Percentiles rank a stretch among this genome's conserved stretches.
phyloP scores from a whole-genome alignment of 2,113 vertebrate species.

The Protobothrops flavoviridis region DNA sequence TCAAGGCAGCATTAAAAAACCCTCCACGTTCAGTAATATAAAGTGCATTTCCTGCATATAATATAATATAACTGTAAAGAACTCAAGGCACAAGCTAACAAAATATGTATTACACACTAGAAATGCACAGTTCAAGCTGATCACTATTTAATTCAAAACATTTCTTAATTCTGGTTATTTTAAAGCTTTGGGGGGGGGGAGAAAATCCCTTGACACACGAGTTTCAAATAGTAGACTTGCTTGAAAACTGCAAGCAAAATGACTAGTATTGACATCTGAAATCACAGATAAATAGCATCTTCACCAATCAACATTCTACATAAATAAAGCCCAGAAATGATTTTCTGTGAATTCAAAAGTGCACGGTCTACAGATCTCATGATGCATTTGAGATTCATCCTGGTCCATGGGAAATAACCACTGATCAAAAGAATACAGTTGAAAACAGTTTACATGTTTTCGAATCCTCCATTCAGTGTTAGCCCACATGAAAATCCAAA shows the following conservation, averaged over 20 bases:
- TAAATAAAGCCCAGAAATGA: constrained; percentile 73
- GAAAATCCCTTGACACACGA: constrained; percentile 66
- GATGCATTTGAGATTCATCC: constrained; percentile 70
- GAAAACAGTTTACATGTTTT: neutral
- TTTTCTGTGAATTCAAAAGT: constrained; percentile 70
- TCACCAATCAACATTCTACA: constrained; percentile 71
- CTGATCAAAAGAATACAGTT: constrained; percentile 32
- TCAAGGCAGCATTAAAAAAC: constrained; percentile 77
- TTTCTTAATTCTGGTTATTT: constrained; percentile 69
- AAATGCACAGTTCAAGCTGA: constrained; percentile 78
- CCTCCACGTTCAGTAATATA: constrained; percentile 71
- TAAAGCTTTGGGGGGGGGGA: constrained; percentile 74
- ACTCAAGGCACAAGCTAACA: constrained; percentile 80
- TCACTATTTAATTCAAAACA: constrained; percentile 64
- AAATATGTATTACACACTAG: constrained; percentile 79
- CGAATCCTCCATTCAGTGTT: neutral
- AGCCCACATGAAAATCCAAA: neutral
- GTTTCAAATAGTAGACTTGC: constrained; percentile 69
- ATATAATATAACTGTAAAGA: constrained; percentile 77
- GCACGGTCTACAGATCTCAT: constrained; percentile 65
- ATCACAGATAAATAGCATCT: constrained; percentile 74
- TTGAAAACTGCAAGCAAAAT: constrained; percentile 75
- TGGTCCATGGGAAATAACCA: constrained; percentile 53
- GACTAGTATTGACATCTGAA: constrained; percentile 72
- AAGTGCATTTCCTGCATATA: constrained; percentile 79